Percentiles rank a stretch among this genome's conserved stretches.
These are phyloP conservation scores for Philaenus spumarius DNA, from an alignment of 1,140 invertebrate genomes.

Conservation along the genomic window DNA sequence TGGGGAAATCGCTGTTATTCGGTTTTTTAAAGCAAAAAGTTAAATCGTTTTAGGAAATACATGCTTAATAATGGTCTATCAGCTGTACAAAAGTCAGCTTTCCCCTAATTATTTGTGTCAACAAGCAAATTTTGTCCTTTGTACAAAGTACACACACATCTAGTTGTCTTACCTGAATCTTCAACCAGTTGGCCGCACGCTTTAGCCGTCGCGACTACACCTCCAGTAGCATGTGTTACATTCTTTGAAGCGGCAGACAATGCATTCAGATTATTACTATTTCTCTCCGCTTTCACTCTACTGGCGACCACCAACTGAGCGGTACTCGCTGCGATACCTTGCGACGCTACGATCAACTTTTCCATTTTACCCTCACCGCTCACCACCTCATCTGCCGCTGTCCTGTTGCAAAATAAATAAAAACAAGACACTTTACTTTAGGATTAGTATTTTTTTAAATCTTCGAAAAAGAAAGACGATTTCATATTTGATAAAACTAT, in stretches of 20 bases:
- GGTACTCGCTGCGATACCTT: constrained; percentile 95
- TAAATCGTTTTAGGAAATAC: too few relatives aligned
- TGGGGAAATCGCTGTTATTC: too few relatives aligned
- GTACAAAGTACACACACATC: too few relatives aligned
- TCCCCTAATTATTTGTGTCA: too few relatives aligned
- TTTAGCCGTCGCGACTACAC: constrained; percentile 89
- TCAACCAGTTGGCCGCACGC: constrained; percentile 79
- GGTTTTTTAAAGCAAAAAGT: too few relatives aligned
- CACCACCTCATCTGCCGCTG: constrained; percentile 90
- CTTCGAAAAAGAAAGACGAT: too few relatives aligned
- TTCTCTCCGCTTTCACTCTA: constrained; percentile 80
- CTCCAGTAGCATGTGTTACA: constrained; percentile 84
- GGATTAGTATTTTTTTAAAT: too few relatives aligned
- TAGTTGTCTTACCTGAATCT: constrained; percentile 57
- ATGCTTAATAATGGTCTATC: too few relatives aligned
- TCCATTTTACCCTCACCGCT: constrained; percentile 83
- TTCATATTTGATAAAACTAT: too few relatives aligned
- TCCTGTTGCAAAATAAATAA: constrained; percentile 46
- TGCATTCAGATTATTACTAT: constrained; percentile 66
- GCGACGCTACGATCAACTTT: constrained; percentile 90
- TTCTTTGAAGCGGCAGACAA: constrained; percentile 77
- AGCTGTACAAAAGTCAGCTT: too few relatives aligned
- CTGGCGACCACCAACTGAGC: constrained; percentile 95
- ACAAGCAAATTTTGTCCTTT: too few relatives aligned
- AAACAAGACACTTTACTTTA: too few relatives aligned